Percentiles rank a stretch among this genome's conserved stretches.
phyloP scores from a whole-genome alignment of 2,113 vertebrate species.

The Protobothrops flavoviridis region DNA sequence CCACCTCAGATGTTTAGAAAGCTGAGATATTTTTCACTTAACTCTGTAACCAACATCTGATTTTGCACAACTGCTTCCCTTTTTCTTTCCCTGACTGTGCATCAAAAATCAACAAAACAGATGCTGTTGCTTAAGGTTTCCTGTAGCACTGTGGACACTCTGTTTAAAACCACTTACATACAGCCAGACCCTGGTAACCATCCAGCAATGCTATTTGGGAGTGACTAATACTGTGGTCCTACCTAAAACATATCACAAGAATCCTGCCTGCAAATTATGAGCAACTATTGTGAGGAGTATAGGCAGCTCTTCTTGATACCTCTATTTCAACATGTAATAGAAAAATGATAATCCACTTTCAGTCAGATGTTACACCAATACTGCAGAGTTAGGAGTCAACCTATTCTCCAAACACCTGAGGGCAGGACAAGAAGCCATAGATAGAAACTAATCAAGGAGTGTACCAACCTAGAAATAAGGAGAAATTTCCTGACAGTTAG shows the following conservation, averaged over 20 bases:
- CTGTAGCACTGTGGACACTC: neutral
- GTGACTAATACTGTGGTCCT: neutral
- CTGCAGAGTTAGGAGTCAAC: neutral
- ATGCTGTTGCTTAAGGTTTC: neutral
- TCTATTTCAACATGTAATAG: neutral
- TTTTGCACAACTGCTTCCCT: neutral
- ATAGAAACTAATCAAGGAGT: neutral
- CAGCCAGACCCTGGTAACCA: neutral
- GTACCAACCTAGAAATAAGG: neutral
- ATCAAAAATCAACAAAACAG: neutral
- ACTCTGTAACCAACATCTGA: neutral
- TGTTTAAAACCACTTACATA: neutral
- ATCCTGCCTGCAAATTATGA: neutral
- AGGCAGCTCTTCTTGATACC: neutral
- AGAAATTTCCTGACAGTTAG: neutral
- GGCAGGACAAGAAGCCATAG: neutral
- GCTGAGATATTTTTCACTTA: neutral
- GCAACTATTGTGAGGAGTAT: neutral
- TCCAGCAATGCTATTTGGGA: neutral
- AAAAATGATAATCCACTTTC: neutral
- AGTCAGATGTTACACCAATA: neutral
- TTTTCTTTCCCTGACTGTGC: neutral
- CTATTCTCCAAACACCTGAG: neutral
- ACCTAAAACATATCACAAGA: neutral
- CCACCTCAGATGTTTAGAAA: neutral